Conservation (phyloP, 1,140 invertebrate species). For the Drosophila paulistorum region DNA sequence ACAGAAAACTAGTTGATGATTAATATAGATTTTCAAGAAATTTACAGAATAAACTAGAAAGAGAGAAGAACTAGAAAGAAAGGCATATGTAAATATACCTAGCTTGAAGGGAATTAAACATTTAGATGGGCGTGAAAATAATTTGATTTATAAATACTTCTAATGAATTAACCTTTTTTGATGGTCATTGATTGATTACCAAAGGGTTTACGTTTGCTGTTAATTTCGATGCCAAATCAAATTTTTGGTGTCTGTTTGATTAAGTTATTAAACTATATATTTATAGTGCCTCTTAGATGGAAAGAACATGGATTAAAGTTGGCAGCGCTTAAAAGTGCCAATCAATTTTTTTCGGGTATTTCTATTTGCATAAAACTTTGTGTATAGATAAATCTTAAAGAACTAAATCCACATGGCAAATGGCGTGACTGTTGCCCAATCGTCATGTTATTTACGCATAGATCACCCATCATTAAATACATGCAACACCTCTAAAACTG, state of each 20-base stretch:
- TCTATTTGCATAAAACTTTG: neutral
- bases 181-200: slow-evolving; percentile 9
- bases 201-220: neutral
- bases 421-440: slow-evolving; percentile 1
- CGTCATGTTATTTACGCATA: slow-evolving; percentile 53
- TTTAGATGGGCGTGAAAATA: neutral
- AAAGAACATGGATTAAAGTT: neutral
- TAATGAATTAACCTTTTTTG: neutral
- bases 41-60: neutral
- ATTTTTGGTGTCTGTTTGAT: neutral
- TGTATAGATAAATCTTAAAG: neutral
- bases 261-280: slow-evolving; percentile 9
- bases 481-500: slow-evolving; percentile 73
- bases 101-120: neutral
- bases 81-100: neutral
- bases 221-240: neutral
- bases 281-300: neutral
- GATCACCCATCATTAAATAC: slow-evolving; percentile 64
- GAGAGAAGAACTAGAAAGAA: neutral
- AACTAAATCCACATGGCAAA: slow-evolving; percentile 41
- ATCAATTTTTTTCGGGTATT: neutral
- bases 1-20: too few species aligned
- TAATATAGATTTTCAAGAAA: too few species aligned
- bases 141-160: neutral
- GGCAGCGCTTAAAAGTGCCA: neutral